phyloP scores from a whole-genome alignment of 1,140 invertebrate species.

The Drosophila ananassae region DNA sequence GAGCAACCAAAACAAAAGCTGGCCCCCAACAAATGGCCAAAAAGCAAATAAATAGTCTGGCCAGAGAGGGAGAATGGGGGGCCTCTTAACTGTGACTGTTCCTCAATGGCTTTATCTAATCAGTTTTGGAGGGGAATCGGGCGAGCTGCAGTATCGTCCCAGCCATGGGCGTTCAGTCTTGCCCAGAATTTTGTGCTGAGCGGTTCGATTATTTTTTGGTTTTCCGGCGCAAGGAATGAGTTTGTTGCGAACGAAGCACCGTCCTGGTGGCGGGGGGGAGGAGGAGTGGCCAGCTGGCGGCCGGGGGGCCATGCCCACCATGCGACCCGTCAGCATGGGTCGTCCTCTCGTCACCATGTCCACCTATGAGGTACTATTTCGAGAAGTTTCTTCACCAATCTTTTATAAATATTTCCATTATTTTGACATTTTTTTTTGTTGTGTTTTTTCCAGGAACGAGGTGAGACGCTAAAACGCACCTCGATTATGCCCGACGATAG shows the following conservation, averaged over 20 bases:
- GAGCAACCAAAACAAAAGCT: conserved; percentile 48
- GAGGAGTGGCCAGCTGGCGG: conserved; percentile 13
- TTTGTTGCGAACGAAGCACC: conserved; percentile 61
- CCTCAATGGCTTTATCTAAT: conserved; percentile 63
- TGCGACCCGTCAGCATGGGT: conserved; percentile 67
- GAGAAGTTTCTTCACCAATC: neutral
- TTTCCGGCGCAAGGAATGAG: conserved; percentile 39
- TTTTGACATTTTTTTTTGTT: conserved; percentile 1
- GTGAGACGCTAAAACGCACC: conserved; percentile 75
- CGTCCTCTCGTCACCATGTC: conserved; percentile 65
- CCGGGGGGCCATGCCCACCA: conserved; percentile 59
- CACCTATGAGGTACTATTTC: conserved; percentile 57
- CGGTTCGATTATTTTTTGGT: conserved; percentile 20
- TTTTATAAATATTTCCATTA: no score
- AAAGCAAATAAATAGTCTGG: conserved; percentile 28
- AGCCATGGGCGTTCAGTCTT: conserved; percentile 47
- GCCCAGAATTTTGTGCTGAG: conserved; percentile 7
- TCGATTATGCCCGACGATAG: conserved; percentile 77
- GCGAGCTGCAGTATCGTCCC: conserved; percentile 24
- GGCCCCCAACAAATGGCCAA: conserved; percentile 47
- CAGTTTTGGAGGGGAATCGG: conserved; percentile 7
- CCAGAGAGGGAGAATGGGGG: neutral
- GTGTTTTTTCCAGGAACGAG: conserved; percentile 51
- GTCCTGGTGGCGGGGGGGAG: conserved; percentile 4
- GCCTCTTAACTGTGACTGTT: conserved; percentile 27